These are phyloP conservation scores for Epinotia nisella DNA, from an alignment of 2,888 invertebrate species.

Conservation along the genomic window DNA sequence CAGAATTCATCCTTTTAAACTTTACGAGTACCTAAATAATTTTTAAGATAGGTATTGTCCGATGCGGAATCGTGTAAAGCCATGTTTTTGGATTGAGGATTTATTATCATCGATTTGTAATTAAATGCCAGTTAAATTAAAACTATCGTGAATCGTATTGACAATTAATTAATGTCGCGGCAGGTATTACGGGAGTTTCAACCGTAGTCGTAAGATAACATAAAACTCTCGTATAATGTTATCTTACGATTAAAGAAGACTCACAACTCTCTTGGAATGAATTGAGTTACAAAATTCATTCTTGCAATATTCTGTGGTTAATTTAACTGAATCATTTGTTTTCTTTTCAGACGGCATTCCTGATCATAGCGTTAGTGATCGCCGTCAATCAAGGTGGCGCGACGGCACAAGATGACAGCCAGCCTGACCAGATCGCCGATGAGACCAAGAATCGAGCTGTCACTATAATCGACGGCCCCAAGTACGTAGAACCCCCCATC, in stretches of 20 bases:
- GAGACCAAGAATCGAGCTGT: constrained; percentile 70
- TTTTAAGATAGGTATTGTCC: no score
- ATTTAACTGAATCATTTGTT: constrained; percentile 44
- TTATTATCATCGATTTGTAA: background rate
- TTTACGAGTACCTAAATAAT: constrained; percentile 4
- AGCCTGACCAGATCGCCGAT: constrained; percentile 71
- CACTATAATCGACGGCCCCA: constrained; percentile 66
- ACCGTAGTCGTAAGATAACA: no score
- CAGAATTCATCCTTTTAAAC: no score
- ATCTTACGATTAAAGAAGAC: no score
- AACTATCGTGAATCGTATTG: no score
- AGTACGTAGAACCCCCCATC: constrained; percentile 58
- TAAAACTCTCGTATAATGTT: no score
- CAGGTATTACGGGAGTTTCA: no score
- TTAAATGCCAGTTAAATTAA: no score
- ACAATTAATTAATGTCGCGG: no score
- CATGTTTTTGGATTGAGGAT: no score
- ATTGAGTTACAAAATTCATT: background rate
- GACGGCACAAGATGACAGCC: constrained; percentile 63
- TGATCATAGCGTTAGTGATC: constrained; percentile 79
- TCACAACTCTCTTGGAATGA: background rate
- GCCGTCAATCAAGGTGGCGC: constrained; percentile 74
- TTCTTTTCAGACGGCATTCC: constrained; percentile 76
- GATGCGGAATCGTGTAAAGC: no score
- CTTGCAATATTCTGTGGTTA: background rate